These are phyloP conservation scores for Conchocele bisecta DNA, from an alignment of 2,888 invertebrate species.

Conservation along the genomic window DNA sequence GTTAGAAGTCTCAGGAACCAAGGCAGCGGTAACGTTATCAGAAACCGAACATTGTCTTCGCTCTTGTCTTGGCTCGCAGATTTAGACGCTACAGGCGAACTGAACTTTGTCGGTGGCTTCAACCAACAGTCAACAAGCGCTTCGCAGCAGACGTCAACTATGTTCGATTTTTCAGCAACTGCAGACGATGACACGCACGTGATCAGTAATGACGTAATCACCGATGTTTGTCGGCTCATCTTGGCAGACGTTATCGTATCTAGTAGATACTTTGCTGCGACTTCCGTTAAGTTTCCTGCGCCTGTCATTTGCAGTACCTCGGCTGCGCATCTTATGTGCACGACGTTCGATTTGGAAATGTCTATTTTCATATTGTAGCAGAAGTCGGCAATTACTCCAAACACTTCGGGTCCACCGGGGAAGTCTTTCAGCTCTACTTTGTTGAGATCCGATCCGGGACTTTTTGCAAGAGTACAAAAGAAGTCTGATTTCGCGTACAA, in stretches of 20 bases:
- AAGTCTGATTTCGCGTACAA: slow-evolving; percentile 81
- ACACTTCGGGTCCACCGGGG: slow-evolving; percentile 80
- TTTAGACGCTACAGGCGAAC: slow-evolving; percentile 59
- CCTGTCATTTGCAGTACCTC: slow-evolving; percentile 80
- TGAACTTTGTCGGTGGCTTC: slow-evolving; percentile 70
- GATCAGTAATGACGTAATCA: slow-evolving; percentile 70
- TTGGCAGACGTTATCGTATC: slow-evolving; percentile 77
- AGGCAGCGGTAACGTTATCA: slow-evolving; percentile 69
- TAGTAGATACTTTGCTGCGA: slow-evolving; percentile 75
- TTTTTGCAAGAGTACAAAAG: slow-evolving; percentile 75
- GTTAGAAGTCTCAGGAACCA: slow-evolving; percentile 74
- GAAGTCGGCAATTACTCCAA: slow-evolving; percentile 80
- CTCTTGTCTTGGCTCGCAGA: slow-evolving; percentile 54
- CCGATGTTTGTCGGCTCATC: slow-evolving; percentile 68
- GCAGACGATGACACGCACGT: slow-evolving; percentile 71
- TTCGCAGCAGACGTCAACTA: slow-evolving; percentile 71
- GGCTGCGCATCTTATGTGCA: slow-evolving; percentile 78
- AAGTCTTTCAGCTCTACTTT: slow-evolving; percentile 76
- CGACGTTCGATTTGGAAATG: slow-evolving; percentile 75
- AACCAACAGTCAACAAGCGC: slow-evolving; percentile 79
- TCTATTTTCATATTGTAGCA: slow-evolving; percentile 80
- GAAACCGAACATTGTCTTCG: slow-evolving; percentile 61
- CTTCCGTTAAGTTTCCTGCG: slow-evolving; percentile 74
- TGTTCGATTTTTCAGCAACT: slow-evolving; percentile 72
- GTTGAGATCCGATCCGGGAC: slow-evolving; percentile 56